Base-by-base conservation (phyloP, 1,140 invertebrate genomes). In the Diploscapter pachys region DNA sequence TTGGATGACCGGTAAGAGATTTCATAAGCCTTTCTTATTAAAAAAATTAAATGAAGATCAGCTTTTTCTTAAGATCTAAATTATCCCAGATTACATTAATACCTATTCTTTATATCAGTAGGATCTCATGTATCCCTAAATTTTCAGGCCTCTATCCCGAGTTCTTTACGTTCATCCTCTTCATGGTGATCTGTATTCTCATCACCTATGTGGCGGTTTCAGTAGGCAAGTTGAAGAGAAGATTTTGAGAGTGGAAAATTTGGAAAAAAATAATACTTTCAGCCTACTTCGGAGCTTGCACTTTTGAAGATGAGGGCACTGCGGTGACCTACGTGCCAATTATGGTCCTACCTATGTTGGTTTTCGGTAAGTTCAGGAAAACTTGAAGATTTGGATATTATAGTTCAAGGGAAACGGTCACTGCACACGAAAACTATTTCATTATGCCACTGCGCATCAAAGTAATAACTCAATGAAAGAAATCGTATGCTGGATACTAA, bases 281-380 rank as follows among this genome's bases (percentile, higher is more conserved):
- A 93, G 93, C 93, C 73, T 96, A 95, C 84, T 87, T 96, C 61
- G 91, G 96, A 80, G 96, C 94, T 0, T 93, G 93, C 80, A 87
- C 91, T 0, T 92, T 92, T 79, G 90, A 89, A 51, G 91, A 89
- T 69, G 89, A 93, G 4, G 91, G 91, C 52, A 92, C 95, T 88
- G 94, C 94, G 0, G 87, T 96, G 8, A 92, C 93, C 0, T 89
- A 96, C 68, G 93, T 92, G 2, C 93, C 93, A n/a, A 92, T 93
- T 3, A 88, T 96, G 13, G 90, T 96, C 65, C 93, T 96, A 73
- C 94, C 94, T 0, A 92, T 97, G 85, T 88, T 97, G 85, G 87
- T 97, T 11, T 96, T 97, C 85, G 94, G 94, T 63, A 95, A 95
- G 67, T 96, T 95, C 87, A 57, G 67, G 56, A 65, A 31, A 31